A percentile compares a stretch with the other conserved stretches of the same genome.
phyloP scores from a whole-genome alignment of 2,797 vertebrate species.

The Danionella dracula region DNA sequence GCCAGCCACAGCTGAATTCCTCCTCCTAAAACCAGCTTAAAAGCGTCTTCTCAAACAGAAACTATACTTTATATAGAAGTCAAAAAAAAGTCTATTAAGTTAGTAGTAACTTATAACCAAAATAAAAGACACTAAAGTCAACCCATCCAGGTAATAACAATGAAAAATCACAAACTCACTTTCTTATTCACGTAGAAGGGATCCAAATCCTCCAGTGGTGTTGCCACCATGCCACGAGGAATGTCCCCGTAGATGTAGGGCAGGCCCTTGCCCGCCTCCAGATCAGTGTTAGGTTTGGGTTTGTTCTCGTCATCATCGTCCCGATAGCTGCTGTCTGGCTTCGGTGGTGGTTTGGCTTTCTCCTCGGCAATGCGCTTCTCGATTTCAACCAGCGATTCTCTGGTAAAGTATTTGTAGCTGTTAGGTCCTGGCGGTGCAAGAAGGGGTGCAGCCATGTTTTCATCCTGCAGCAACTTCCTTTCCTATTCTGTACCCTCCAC shows the following conservation, averaged over 20 bases:
- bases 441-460: conserved; percentile 99
- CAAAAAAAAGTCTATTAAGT: no score
- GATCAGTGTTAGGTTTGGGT: conserved; percentile 91
- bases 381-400: conserved; percentile 91
- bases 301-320: conserved; percentile 97
- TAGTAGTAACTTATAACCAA: no score
- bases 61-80: background rate
- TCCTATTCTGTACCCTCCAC: conserved; percentile 79
- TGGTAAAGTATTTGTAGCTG: conserved; percentile 92
- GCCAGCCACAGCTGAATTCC: conserved; percentile 51
- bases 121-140: no score
- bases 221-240: conserved; percentile 84
- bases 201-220: conserved; percentile 96
- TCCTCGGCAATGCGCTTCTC: conserved; percentile 91
- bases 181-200: conserved; percentile 94
- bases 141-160: no score
- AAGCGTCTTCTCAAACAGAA: conserved; percentile 35
- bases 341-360: conserved; percentile 90
- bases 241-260: conserved; percentile 98
- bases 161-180: conserved; percentile 75
- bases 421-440: conserved; percentile 96
- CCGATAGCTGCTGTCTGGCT: conserved; percentile 95
- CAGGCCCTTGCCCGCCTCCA: conserved; percentile 92
- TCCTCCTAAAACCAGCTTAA: conserved; percentile 56
- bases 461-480: conserved; percentile 95